Evolutionary conservation across 37 sponge, comb jelly and placozoan species (phyloP).

Genomic region (Ianthella basta): DNA sequence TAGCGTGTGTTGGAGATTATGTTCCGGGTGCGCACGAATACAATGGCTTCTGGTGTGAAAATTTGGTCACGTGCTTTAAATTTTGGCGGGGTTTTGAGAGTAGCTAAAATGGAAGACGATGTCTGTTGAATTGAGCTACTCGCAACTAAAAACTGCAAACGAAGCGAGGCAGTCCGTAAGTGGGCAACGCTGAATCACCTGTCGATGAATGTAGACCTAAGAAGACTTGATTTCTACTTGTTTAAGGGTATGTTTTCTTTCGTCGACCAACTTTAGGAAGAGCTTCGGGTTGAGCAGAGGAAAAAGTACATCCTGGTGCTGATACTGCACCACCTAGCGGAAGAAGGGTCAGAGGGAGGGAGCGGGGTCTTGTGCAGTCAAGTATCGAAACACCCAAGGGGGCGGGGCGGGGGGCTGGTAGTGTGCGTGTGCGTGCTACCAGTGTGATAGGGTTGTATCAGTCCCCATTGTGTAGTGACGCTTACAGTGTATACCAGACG

Average conservation of each 20-base stretch:
- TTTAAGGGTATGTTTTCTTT: neutral
- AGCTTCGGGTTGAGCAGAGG: conserved; percentile 72
- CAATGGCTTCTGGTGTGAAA: no score
- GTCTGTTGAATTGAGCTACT: conserved; percentile 86
- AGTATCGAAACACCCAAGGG: no score
- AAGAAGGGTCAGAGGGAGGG: conserved; percentile 77
- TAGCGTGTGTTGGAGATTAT: no score
- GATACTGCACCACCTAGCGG: conserved; percentile 79
- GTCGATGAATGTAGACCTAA: neutral
- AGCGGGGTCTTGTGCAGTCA: neutral
- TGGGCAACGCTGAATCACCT: neutral
- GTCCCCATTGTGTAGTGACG: no score
- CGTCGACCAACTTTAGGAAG: conserved; percentile 67
- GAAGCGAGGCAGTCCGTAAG: conserved; percentile 70
- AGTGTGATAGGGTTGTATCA: no score
- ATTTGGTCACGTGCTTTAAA: neutral
- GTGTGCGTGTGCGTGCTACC: no score
- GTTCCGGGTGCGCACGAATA: no score
- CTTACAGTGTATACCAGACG: no score
- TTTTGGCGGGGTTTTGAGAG: neutral
- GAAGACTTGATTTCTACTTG: neutral
- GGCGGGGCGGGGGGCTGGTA: neutral
- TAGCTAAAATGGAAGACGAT: conserved; percentile 30
- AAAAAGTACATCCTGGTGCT: conserved; percentile 82
- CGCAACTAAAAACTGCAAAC: conserved; percentile 89